Evolutionary conservation across 2,888 invertebrate genomes (phyloP), one percentile per base, ranked within the genome.

Genomic region (Troilus luridus): DNA sequence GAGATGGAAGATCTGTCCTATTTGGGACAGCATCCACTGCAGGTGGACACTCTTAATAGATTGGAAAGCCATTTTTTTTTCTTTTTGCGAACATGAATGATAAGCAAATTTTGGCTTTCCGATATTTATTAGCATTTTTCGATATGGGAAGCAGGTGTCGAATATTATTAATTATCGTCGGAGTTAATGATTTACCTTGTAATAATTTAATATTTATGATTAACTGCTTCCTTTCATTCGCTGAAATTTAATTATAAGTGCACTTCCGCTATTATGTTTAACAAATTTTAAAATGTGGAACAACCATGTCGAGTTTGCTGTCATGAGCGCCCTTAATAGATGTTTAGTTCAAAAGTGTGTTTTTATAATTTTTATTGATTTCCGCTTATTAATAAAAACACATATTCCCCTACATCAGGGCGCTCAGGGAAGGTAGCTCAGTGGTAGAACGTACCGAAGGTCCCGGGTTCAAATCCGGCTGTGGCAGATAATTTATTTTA

Each of bases 81-180:
- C 41, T 77, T 0, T 77, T 24, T 9, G 72, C 72, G 24, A 77
- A 77, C 27, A 9, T 5, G 21, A 14, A 27, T 7, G 72, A 77
- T 77, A 77, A 77, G 72, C 72, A 77, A 77, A 77, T 77, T 77
- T 77, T 8, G 41, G 17, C 72, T 77, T 77, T 77, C 27, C 7
- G 72, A 77, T 77, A 77, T 77, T 77, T 77, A 77, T 77, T 77
- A 77, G 72, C 85, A 85, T 85, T 56, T 41, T 85, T 85, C 7
- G 56, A 85, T 85, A 85, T 56, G 85, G 85, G 11, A 6, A n/a
- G 85, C 85, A 85, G 85, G 56, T 85, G 85, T n/a, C 85, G n/a
- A n/a, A 85, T 85, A 85, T 85, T 85, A 85, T 85, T 85, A 85
- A 85, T 56, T 85, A n/a, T 41, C 6, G 6, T n/a, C 10, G 1